phyloP scores from a whole-genome alignment of 2,888 invertebrate genomes.

The Oithona nana region DNA sequence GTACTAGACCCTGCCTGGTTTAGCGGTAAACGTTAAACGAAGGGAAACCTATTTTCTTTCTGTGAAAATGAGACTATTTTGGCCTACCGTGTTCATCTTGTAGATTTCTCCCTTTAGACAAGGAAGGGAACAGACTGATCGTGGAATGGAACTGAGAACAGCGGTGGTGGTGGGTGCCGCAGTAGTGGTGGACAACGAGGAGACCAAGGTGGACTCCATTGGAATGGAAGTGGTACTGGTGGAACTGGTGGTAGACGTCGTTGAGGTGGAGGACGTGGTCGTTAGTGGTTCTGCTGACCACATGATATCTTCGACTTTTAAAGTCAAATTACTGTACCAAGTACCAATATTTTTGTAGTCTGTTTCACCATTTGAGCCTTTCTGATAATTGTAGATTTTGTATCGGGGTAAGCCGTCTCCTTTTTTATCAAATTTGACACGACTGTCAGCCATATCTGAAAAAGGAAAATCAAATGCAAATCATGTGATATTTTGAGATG shows the following conservation, averaged over 20 bases:
- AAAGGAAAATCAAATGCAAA: too few species aligned
- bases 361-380: constrained; percentile 30
- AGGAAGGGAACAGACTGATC: constrained; percentile 47
- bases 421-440: constrained; percentile 46
- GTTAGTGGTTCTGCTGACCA: background rate
- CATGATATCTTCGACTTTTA: background rate
- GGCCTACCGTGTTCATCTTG: constrained; percentile 24
- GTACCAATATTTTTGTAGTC: constrained; percentile 32
- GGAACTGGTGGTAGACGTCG: background rate
- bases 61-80: too few species aligned
- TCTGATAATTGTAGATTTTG: constrained; percentile 45
- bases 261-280: background rate
- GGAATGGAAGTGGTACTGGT: background rate
- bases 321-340: background rate
- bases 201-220: background rate
- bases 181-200: background rate
- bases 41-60: too few species aligned
- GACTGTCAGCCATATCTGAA: constrained; percentile 44
- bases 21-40: too few species aligned
- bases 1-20: too few species aligned
- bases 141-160: constrained; percentile 28
- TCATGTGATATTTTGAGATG: background rate
- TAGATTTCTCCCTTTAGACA: constrained; percentile 46
- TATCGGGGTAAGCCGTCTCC: constrained; percentile 54
- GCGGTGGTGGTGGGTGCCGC: background rate